Evolutionary conservation across 2,113 vertebrate species (phyloP), one percentile per base, ranked within the genome.

Genomic region (Callipepla californica): DNA sequence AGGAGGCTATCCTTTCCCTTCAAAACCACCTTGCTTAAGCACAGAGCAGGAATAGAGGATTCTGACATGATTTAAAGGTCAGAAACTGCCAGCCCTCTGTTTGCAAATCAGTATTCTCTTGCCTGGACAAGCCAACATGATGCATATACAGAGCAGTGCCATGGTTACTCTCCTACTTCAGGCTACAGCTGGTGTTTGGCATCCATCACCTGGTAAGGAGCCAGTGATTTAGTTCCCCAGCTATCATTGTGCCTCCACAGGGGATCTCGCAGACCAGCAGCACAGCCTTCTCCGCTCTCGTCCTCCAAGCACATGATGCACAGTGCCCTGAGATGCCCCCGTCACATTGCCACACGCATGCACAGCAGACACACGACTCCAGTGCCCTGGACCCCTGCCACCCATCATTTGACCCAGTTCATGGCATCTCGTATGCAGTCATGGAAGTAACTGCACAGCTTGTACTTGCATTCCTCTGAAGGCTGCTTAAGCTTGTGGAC

Each of bases 311-410:
- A 20, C 8, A 59, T 66, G 87, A 50, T 62, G 50, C 4, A 2
- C 0, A 0, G 11, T 72, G 81, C 67, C 62, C 90, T 16, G 4
- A 61, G 87, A 28, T 26, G 22, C 22, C 40, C 69, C 70, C 13
- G 4, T 42, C 44, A 4, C 74, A 25, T 0, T 22, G 58, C 13
- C 18, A 25, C 45, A 5, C 0, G 1, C 65, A 66, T 2, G 1
- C 50, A 18, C 23, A 3, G 11, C 65, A 30, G 58, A 30, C 32
- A 9, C 3, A 1, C 4, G 50, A 36, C 28, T 77, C 32, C 69
- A 0, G 1, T 0, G 1, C 61, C 70, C 51, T 40, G 61, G 79
- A 69, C 55, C n/a, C 6, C 12, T 13, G 76, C 40, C 72, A 77
- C 28, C 30, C 92, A 90, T 70, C 87, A 16, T n/a, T 55, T 63